Conservation (phyloP, 2,113 vertebrate genomes). For the Phalacrocorax carbo region DNA sequence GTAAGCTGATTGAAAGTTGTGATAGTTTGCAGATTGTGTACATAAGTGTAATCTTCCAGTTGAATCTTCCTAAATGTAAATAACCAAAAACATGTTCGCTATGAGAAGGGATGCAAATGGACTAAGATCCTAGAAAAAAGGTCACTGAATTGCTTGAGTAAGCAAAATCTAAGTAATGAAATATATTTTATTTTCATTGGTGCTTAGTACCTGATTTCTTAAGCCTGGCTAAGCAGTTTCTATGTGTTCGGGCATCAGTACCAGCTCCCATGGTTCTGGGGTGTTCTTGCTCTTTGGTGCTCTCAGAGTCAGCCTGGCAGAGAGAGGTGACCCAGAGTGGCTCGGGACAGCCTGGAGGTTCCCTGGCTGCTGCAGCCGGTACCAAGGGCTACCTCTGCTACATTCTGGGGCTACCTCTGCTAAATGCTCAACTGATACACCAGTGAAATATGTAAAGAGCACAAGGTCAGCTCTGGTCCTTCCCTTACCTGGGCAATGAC, state of each 20-base stretch:
- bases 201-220: not conserved
- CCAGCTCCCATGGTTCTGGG: not conserved
- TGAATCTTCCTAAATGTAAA: not conserved
- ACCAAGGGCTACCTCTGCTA: rapidly evolving
- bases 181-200: not conserved
- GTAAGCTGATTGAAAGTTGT: not conserved
- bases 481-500: not conserved
- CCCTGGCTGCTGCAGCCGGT: not conserved
- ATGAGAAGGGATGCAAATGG: not conserved
- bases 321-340: not conserved
- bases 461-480: not conserved
- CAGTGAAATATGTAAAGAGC: not conserved
- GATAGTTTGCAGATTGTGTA: not conserved
- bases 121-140: not conserved
- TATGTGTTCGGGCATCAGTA: not conserved
- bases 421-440: not conserved
- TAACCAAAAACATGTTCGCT: not conserved
- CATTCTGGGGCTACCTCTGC: not conserved
- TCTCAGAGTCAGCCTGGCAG: not conserved
- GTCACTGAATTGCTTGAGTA: not conserved
- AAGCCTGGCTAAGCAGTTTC: not conserved
- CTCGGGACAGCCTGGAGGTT: not conserved
- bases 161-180: not conserved
- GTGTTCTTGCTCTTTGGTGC: not conserved
- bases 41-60: not conserved